phyloP scores from a whole-genome alignment of 1,140 invertebrate genomes.

The Microplitis demolitor region DNA sequence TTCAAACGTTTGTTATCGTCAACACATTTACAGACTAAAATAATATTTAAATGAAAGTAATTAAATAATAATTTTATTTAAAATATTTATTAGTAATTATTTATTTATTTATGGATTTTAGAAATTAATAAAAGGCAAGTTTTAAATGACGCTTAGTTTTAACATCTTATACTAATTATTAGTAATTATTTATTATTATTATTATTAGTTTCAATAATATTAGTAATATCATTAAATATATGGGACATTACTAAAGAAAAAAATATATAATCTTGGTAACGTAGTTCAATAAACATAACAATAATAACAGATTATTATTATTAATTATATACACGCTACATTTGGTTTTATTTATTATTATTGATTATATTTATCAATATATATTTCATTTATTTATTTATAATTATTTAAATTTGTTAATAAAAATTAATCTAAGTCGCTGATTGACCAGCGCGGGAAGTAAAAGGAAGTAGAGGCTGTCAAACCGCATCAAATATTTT shows the following conservation, averaged over 20 bases:
- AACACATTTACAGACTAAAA: not conserved
- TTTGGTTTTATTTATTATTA: constrained; percentile 46
- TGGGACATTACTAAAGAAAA: constrained; percentile 38
- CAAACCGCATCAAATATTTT: not conserved
- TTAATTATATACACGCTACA: constrained; percentile 49
- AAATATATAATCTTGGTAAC: constrained; percentile 57
- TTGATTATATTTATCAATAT: not conserved
- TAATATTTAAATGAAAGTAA: not conserved
- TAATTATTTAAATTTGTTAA: not conserved
- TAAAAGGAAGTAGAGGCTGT: constrained; percentile 23
- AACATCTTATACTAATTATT: constrained; percentile 23
- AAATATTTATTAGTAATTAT: constrained; percentile 14
- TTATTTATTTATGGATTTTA: not conserved
- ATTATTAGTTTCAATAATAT: constrained; percentile 1
- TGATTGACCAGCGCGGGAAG: constrained; percentile 15
- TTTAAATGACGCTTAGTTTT: not conserved
- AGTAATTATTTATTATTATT: constrained; percentile 15
- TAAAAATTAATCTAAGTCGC: constrained; percentile 27
- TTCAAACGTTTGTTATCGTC: not conserved
- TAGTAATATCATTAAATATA: constrained; percentile 23
- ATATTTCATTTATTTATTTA: constrained; percentile 19
- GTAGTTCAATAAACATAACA: constrained; percentile 53
- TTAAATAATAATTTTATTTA: not conserved
- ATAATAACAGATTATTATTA: constrained; percentile 56
- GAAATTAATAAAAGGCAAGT: too few species aligned